Percentiles rank a stretch among this genome's conserved stretches.
Conservation (phyloP, 2,797 vertebrate genomes). For the Hephaestus fuliginosus region DNA sequence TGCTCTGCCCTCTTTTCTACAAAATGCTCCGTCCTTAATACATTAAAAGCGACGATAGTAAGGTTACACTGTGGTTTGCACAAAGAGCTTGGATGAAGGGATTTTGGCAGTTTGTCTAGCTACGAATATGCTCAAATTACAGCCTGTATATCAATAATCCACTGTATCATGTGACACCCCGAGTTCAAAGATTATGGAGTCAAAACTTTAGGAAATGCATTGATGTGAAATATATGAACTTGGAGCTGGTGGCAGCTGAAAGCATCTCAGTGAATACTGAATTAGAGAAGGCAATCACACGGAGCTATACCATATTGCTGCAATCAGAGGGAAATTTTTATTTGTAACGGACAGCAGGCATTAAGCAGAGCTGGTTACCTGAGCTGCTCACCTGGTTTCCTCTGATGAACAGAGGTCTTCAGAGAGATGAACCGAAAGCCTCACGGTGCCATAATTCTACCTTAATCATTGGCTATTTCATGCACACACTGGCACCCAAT, state of each 20-base stretch:
- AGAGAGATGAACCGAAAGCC: conserved; percentile 39
- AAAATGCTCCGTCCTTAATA: background rate
- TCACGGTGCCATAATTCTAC: conserved; percentile 44
- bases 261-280: conserved; percentile 8
- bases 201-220: conserved; percentile 2
- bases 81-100: conserved; percentile 3
- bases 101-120: background rate
- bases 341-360: conserved; percentile 16
- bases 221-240: background rate
- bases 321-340: conserved; percentile 21
- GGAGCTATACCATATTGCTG: conserved; percentile 15
- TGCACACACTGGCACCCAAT: conserved; percentile 70
- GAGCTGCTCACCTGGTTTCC: conserved; percentile 36
- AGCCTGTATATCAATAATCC: conserved; percentile 16
- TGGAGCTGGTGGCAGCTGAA: conserved; percentile 6
- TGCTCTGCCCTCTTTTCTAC: background rate
- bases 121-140: conserved; percentile 2
- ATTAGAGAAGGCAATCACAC: background rate
- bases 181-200: conserved; percentile 1
- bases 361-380: conserved; percentile 25
- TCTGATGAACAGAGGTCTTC: conserved; percentile 28
- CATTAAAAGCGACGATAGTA: background rate
- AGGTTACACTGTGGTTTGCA: background rate
- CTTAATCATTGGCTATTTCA: conserved; percentile 69
- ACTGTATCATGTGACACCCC: background rate